phyloP scores from a whole-genome alignment of 1,140 invertebrate genomes.

The Zaprionus gabonicus region DNA sequence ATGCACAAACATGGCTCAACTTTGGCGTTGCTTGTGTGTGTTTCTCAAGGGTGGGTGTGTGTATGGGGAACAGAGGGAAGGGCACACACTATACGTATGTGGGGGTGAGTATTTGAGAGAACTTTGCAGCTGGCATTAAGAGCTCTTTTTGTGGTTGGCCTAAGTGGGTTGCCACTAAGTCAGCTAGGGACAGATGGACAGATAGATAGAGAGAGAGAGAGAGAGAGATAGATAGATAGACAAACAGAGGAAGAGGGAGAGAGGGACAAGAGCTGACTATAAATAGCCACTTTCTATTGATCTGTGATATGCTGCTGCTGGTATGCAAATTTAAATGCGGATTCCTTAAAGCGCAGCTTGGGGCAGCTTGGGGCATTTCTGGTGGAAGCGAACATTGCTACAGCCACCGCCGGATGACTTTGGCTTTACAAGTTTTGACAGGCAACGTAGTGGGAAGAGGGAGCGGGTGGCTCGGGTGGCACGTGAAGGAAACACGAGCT shows the following conservation, averaged over 20 bases:
- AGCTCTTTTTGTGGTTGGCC: not conserved
- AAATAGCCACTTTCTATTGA: slow-evolving; percentile 24
- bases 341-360: not conserved
- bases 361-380: slow-evolving; percentile 8
- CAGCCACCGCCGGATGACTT: slow-evolving; percentile 7
- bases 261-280: not conserved
- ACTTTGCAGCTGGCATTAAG: slow-evolving; percentile 7
- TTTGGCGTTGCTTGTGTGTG: slow-evolving; percentile 11
- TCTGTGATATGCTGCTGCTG: slow-evolving; percentile 13
- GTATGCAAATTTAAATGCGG: slow-evolving; percentile 34
- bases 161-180: slow-evolving; percentile 1
- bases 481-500: not conserved
- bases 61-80: not conserved
- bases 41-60: not conserved
- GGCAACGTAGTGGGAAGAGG: not conserved
- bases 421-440: slow-evolving; percentile 51
- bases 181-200: not conserved
- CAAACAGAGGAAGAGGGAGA: not conserved
- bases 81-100: not conserved
- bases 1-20: slow-evolving; percentile 20
- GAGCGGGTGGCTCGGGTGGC: not conserved
- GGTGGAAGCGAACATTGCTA: slow-evolving; percentile 9
- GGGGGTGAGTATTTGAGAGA: not conserved
- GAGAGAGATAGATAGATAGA: not conserved
- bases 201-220: not conserved